phyloP scores from a whole-genome alignment of 2,888 invertebrate genomes.

The Lymantria dispar region DNA sequence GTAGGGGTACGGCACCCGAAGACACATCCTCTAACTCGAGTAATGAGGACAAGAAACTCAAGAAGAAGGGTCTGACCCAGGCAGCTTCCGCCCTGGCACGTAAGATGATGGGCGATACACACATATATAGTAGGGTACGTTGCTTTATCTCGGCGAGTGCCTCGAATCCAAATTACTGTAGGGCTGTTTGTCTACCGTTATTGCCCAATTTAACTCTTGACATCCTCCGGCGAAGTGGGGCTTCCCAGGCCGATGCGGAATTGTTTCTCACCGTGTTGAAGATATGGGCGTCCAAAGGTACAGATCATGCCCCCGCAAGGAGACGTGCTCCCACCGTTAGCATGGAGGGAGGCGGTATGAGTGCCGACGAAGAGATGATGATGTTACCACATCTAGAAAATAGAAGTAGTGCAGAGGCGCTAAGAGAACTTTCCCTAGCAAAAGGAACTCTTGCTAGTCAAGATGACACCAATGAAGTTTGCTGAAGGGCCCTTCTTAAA shows the following conservation, averaged over 20 bases:
- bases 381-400: not conserved
- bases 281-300: not conserved
- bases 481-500: not conserved
- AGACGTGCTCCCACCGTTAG: too few relatives aligned
- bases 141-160: not conserved
- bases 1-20: too few relatives aligned
- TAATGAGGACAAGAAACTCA: too few relatives aligned
- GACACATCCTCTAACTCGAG: too few relatives aligned
- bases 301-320: too few relatives aligned
- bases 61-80: not conserved
- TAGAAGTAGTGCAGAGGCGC: not conserved
- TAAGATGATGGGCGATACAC: not conserved
- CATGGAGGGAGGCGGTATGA: not conserved
- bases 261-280: not conserved
- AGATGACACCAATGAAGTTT: not conserved
- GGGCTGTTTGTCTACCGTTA: not conserved
- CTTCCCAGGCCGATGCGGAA: not conserved
- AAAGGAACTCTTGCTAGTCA: too few relatives aligned
- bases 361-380: not conserved
- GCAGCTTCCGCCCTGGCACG: not conserved
- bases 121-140: not conserved
- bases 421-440: not conserved
- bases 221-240: not conserved
- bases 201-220: not conserved
- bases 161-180: not conserved